Base-by-base conservation (phyloP, 2,113 vertebrate species). In the Bambusicola thoracicus region DNA sequence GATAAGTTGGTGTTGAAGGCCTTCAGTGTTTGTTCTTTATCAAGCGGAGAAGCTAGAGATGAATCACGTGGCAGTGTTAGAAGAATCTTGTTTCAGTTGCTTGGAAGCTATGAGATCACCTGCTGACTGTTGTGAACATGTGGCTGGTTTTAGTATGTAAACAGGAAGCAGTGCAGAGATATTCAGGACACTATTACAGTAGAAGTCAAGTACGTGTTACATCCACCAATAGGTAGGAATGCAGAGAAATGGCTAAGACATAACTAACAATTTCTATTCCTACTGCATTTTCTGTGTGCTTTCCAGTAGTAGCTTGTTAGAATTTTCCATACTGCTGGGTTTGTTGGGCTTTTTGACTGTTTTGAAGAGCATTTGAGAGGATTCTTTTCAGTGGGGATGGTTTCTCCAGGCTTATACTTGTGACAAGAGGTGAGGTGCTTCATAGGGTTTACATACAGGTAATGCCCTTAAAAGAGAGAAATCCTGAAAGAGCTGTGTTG, bases 21-120 rank as follows among this genome's bases (percentile, higher is more conserved):
- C 20, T 43, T 63, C 34, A 7, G 0, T 34, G 32, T 48, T 61
- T 25, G 43, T 16, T 58, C 2, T 76, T 22, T 46, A 4, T 85
- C 40, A 11, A 0, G 0, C 49, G 30, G 22, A 34, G 18, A 11
- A 32, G 66, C 34, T 63, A 4, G 0, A n/a, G 58, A 13, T 56
- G 12, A 8, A 32, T 56, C 30, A 17, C 0, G 0, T 58, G 27
- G 19, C 32, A 18, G 7, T 34, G 66, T 34, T 62, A 3, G 58
- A 18, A 43, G 10, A 8, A 7, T 32, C 41, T 36, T 27, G 10
- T 19, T 73, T 12, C 13, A 10, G n/a, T 36, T 69, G 58, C 48
- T 40, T 38, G 65, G 30, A 56, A 78, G 32, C 46, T 16, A 36
- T 14, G 86, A 92, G 58, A 70, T 93, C 76, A 77, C 41, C 63